Percentiles rank a stretch among this genome's conserved stretches.
phyloP scores from a whole-genome alignment of 1,140 invertebrate genomes.

The Pseudomyrmex pallidus region DNA sequence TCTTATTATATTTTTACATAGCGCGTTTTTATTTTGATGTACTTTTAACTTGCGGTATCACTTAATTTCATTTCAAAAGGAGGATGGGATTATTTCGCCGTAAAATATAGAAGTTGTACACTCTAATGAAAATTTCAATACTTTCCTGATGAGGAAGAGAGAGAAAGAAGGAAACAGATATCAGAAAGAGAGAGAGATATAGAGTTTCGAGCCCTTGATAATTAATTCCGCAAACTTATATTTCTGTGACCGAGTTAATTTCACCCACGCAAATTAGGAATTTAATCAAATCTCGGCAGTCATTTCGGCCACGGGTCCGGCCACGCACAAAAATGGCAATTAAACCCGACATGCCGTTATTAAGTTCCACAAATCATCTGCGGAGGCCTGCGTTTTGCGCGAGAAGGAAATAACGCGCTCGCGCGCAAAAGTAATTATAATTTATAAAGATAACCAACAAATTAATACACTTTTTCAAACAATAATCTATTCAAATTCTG shows the following conservation, averaged over 20 bases:
- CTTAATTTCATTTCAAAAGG: conserved; percentile 58
- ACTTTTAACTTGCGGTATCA: conserved; percentile 35
- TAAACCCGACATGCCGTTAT: conserved; percentile 57
- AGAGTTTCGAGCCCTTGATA: conserved; percentile 65
- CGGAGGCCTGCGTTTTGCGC: background rate
- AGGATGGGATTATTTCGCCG: conserved; percentile 50
- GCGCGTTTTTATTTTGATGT: conserved; percentile 13
- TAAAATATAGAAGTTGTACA: conserved; percentile 68
- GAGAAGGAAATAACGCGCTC: background rate
- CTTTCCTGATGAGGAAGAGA: conserved; percentile 51
- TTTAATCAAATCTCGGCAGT: conserved; percentile 70
- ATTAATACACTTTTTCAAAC: too few species aligned
- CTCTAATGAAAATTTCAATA: conserved; percentile 70
- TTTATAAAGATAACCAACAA: background rate
- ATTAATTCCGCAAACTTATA: conserved; percentile 74
- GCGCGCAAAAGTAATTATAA: conserved; percentile 21
- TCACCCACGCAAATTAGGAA: conserved; percentile 68
- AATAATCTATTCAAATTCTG: too few species aligned
- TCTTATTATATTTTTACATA: background rate
- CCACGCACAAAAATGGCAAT: conserved; percentile 64
- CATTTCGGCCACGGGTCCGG: conserved; percentile 36
- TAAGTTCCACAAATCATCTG: conserved; percentile 59
- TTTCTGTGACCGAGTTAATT: conserved; percentile 68
- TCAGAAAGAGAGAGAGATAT: too few species aligned
- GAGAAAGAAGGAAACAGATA: too few species aligned